Conservation (phyloP, 1,140 invertebrate genomes). For the Gonioctena quinquepunctata region DNA sequence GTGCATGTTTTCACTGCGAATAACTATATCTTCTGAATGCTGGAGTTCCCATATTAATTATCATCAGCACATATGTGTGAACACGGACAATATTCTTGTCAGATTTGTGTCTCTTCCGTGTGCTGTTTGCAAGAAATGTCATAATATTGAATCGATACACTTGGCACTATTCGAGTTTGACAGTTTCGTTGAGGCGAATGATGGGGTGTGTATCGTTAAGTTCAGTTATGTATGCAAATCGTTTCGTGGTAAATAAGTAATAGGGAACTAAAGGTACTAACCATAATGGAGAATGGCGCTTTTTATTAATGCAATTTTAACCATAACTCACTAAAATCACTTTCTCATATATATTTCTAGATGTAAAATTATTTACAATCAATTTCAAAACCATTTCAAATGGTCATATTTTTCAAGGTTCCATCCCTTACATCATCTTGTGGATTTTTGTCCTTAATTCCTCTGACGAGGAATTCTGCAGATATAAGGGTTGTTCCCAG, state of each 20-base stretch:
- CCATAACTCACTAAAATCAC: too few species aligned
- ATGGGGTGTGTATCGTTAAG: background rate
- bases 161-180: background rate
- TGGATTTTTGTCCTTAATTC: too few species aligned
- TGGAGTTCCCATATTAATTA: constrained; percentile 12
- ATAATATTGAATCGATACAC: background rate
- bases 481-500: too few species aligned
- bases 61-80: background rate
- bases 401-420: too few species aligned
- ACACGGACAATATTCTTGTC: constrained; percentile 2
- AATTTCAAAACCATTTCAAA: too few species aligned
- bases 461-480: too few species aligned
- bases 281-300: too few species aligned
- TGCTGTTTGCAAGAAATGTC: background rate
- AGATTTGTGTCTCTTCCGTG: background rate
- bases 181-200: background rate
- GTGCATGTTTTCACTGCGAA: background rate
- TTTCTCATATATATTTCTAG: too few species aligned
- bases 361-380: too few species aligned
- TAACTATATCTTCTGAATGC: background rate
- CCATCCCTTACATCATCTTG: too few species aligned
- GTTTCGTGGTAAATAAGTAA: background rate
- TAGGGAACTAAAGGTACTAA: background rate
- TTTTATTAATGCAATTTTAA: too few species aligned
- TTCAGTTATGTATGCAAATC: background rate